Evolutionary conservation across 1,140 invertebrate genomes (phyloP), one percentile per base, ranked within the genome.

Genomic region (Eufriesea mexicana): DNA sequence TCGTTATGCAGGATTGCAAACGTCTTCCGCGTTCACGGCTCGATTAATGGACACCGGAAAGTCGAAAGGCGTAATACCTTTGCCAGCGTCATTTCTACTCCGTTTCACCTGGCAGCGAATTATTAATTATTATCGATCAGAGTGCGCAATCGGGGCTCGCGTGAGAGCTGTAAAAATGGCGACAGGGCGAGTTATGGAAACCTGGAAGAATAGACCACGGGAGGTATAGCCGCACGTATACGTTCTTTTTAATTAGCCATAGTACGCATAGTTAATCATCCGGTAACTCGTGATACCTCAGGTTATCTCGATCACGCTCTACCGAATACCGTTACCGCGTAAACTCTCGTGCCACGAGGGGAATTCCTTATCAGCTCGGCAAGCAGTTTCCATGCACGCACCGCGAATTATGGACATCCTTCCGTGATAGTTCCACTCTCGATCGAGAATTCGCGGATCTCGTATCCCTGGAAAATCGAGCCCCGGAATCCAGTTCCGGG

Each of bases 301-400:
- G n/a, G 16, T 74, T 74, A 74, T 80, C 47, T 64, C 57, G 78
- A 73, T 14, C 23, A 47, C 47, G 35, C 45, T 64, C 8, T 16
- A 35, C 18, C 6, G 28, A 55, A 64, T 64, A 75, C 51, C 72
- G 72, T 68, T 81, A 67, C 23, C 51, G 51, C 61, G 25, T 49
- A 82, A 55, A 82, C 51, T 64, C 59, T 51, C 35, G 18, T 49
- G 51, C n/a, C 62, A 57, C 42, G 23, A 28, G 9, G 51, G 5
- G 14, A 67, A 67, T 67, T 59, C 20, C 79, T 76, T 75, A 75
- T 82, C 79, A 42, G 25, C 45, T 2, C 9, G 78, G 64, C 45
- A 64, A 64, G 55, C 49, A 25, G 23, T 62, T 45, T 28, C 47
- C 23, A 72, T 18, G 18, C 42, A 42, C 20, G 62, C 20, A 28